Evolutionary conservation across 2,113 vertebrate species (phyloP).

Genomic region (Podarcis muralis): DNA sequence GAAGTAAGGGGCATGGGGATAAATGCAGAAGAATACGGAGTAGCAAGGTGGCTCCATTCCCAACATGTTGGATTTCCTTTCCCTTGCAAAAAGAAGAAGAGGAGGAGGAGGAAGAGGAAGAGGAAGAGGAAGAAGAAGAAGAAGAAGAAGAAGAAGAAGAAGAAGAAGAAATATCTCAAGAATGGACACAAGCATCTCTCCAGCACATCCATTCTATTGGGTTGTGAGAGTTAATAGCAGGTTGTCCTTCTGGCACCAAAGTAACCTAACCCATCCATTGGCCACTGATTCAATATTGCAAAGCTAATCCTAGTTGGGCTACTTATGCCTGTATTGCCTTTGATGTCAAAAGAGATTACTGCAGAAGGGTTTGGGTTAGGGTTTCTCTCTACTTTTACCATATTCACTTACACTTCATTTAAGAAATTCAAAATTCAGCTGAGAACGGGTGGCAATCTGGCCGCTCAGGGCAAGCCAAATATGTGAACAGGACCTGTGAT

Average conservation of each 20-base stretch:
- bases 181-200: not conserved
- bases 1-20: too few species aligned
- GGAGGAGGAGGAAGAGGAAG: too few species aligned
- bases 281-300: not conserved
- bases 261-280: not conserved
- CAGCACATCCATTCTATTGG: not conserved
- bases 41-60: too few species aligned
- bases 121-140: too few species aligned
- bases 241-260: not conserved
- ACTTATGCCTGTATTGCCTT: not conserved
- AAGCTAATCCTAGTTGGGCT: not conserved
- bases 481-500: not conserved
- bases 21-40: too few species aligned
- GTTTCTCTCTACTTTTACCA: not conserved
- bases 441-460: not conserved
- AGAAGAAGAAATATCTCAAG: too few species aligned
- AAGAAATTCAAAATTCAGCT: not conserved
- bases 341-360: too few species aligned
- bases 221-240: not conserved
- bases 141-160: too few species aligned
- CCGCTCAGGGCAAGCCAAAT: not conserved
- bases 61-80: too few species aligned
- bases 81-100: too few species aligned
- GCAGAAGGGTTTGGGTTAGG: not conserved
- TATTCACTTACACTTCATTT: not conserved